phyloP scores from a whole-genome alignment of 2,888 invertebrate genomes.

The Arctia plantaginis region DNA sequence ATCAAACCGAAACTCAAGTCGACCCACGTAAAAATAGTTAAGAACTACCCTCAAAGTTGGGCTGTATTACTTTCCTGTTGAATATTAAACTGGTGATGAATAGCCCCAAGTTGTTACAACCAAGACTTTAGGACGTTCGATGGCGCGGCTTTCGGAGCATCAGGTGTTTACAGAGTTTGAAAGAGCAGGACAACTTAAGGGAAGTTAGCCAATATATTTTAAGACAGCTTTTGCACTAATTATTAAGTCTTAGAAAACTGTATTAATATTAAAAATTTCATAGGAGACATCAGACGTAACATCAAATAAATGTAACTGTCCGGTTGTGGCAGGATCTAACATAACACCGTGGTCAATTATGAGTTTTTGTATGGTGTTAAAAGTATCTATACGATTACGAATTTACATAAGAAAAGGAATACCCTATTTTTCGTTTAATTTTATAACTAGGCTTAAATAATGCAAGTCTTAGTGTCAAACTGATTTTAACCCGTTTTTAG shows the following conservation, averaged over 20 bases:
- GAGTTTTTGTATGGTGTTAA: too few relatives aligned
- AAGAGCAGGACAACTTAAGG: not conserved
- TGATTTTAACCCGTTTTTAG: too few relatives aligned
- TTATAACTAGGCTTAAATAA: too few relatives aligned
- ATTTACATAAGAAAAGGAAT: too few relatives aligned
- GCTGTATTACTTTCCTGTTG: constrained; percentile 50
- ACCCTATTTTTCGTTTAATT: too few relatives aligned
- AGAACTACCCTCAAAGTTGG: constrained; percentile 45
- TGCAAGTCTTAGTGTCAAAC: too few relatives aligned
- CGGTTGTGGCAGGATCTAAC: too few relatives aligned
- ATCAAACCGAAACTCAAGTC: constrained; percentile 28
- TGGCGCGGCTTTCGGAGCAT: not conserved
- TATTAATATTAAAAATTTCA: not conserved
- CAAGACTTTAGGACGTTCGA: constrained; percentile 7
- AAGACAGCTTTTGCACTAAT: not conserved
- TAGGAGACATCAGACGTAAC: not conserved
- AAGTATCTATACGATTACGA: too few relatives aligned
- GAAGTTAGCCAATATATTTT: not conserved
- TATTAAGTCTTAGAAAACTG: not conserved
- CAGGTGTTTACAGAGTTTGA: not conserved
- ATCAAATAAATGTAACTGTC: not conserved
- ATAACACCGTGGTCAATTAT: too few relatives aligned
- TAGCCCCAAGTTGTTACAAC: constrained; percentile 31
- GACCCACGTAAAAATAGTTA: constrained; percentile 56
- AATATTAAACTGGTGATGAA: constrained; percentile 54